Base-by-base conservation (phyloP, 2,888 invertebrate species). In the Volucella inflata region DNA sequence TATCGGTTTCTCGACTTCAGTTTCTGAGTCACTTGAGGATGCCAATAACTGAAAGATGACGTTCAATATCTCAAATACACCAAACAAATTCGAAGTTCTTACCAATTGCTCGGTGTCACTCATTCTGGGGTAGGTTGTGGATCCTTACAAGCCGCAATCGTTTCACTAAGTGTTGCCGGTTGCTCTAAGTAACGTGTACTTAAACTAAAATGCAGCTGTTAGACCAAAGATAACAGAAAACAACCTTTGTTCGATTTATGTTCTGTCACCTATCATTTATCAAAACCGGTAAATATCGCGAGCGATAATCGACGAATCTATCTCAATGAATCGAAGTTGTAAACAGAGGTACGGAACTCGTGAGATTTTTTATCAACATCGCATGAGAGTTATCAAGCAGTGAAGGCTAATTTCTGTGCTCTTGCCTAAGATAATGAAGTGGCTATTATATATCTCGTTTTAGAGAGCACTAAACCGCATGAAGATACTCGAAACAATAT, bases 81-180 rank as follows among this genome's bases (percentile, higher is more conserved):
- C 1, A 10, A 17, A 10, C 8, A 1, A 44, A n/a, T 53, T 40
- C 2, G 16, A 10, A 16, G n/a, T 50, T 30, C 75, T 67, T 67
- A 75, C 75, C 8, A 67, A 50, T 57, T 50, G 21, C 2, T 75
- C 75, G 40, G 65, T 75, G 9, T 75, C 75, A 57, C 59, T 30
- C 75, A 75, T 75, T 30, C 21, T 55, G 30, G 9, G 10, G 12
- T 21, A 11, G 12, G 16, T 30, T 30, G 48, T 57, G 40, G 70
- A 42, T 16, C 59, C 64, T 12, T 8, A 14, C 62, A 48, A 40
- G 21, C 3, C 59, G 57, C 36, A 16, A 48, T 30, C 42, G 40
- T 0, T 16, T 21, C 48, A 30, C 75, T 12, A 67, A 75, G 42
- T 75, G 59, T 42, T 0, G 16, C 50, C 40, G 2, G 12, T 2